Base-by-base conservation (phyloP, 2,797 vertebrate species). In the Parotocinclus haroldoi region DNA sequence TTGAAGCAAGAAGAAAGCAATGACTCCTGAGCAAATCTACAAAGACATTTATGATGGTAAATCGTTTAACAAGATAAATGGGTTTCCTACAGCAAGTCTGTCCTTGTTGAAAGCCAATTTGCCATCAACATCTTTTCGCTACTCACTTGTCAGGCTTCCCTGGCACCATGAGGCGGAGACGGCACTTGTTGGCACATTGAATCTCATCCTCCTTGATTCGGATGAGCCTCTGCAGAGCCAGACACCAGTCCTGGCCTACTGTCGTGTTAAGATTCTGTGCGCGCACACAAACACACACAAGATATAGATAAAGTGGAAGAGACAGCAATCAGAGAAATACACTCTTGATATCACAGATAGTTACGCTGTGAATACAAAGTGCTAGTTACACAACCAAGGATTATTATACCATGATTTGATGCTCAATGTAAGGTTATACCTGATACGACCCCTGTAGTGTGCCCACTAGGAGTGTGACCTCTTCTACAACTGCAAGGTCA, bases 181-280 rank as follows among this genome's bases (percentile, higher is more conserved):
- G 89, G 73, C 94, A 96, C 76, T 94, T 96, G 88, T 96, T 94
- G 74, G 94, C 93, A 0, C 91, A 92, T 72, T 96, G 94, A 81
- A 96, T 96, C 76, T 94, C 90, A 18, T 94, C 93, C 66, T 96
- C 95, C 77, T 96, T 96, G 18, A 96, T 91, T 46, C 90, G 90
- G 84, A 96, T 86, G 71, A 96, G 90, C 74, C 93, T 89, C 87
- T 94, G 93, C 66, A 97, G 86, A 7, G 95, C 93, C 80, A 94
- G 81, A 80, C 91, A 93, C 94, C 95, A 97, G 81, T 96, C 95
- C 68, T 95, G 92, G 1, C 93, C 93, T 69, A 96, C 93, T 0
- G 91, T 90, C 84, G 91, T 91, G 88, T 95, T 96, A 75, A 97
- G 86, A 76, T 96, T 96, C 95, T 96, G 69, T 54, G 16, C 3